A percentile compares a stretch with the other conserved stretches of the same genome.
Evolutionary conservation across 2,797 vertebrate genomes (phyloP).

Genomic region (Malurus leucopterus): DNA sequence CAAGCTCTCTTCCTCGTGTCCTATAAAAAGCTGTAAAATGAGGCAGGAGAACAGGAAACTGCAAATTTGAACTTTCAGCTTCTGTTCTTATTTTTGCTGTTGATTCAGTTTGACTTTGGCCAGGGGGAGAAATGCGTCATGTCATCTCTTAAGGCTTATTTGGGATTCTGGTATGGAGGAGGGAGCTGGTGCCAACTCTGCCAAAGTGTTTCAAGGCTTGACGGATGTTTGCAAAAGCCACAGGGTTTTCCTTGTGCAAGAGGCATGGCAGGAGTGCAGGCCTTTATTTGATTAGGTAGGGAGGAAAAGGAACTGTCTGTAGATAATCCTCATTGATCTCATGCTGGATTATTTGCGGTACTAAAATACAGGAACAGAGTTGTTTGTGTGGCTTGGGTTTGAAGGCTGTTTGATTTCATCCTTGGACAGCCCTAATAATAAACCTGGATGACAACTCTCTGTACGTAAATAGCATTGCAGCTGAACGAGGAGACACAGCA

Average conservation of each 20-base stretch:
- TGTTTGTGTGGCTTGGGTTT: not conserved
- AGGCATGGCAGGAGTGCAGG: not conserved
- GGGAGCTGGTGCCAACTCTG: constrained; percentile 26
- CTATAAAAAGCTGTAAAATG: constrained; percentile 7
- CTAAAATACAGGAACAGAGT: not conserved
- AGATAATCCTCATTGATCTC: not conserved
- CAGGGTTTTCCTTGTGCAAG: constrained; percentile 7
- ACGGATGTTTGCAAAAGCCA: constrained; percentile 23
- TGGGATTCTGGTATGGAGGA: constrained; percentile 10
- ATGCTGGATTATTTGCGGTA: not conserved
- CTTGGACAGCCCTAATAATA: not conserved
- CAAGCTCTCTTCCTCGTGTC: not conserved
- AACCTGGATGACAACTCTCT: not conserved
- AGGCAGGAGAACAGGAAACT: constrained; percentile 9
- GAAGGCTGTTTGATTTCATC: not conserved
- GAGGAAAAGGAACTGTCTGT: not conserved
- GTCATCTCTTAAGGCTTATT: not conserved
- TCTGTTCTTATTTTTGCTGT: constrained; percentile 22
- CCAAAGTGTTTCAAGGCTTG: not conserved
- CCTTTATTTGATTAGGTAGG: not conserved
- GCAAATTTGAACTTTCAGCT: constrained; percentile 7
- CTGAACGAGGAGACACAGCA: not conserved
- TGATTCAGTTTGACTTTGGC: constrained; percentile 24
- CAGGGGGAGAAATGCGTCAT: not conserved
- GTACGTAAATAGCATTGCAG: not conserved